These are phyloP conservation scores for Gymnoscelis rufifasciata DNA, from an alignment of 2,888 invertebrate genomes.

Conservation along the genomic window DNA sequence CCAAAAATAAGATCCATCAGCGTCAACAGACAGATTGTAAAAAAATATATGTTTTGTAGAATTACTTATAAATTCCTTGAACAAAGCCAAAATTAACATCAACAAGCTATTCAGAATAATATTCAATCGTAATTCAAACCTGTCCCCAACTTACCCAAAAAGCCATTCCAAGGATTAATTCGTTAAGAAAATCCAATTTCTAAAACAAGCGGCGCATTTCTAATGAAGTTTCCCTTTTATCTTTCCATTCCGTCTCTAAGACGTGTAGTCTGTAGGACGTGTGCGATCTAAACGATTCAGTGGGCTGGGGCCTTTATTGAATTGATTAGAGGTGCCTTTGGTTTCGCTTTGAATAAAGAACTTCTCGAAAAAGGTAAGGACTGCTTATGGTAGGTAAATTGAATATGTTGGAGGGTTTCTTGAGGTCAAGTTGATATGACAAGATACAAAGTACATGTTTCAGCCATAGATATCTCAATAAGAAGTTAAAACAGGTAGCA, in stretches of 20 bases:
- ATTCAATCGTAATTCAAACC: background rate
- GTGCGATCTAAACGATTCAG: constrained; percentile 16
- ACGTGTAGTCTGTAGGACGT: constrained; percentile 4
- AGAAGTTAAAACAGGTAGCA: no score
- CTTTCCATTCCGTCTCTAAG: constrained; percentile 7
- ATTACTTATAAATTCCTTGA: no score
- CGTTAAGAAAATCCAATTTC: constrained; percentile 25
- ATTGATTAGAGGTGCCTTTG: background rate
- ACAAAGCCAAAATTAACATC: no score
- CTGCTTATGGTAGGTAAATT: no score
- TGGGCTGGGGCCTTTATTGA: constrained; percentile 10
- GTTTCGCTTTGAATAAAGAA: background rate
- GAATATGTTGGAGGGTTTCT: no score
- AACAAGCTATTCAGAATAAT: background rate
- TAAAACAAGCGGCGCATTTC: constrained; percentile 23
- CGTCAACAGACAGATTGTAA: no score
- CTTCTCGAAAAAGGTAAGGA: background rate
- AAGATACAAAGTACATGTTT: no score
- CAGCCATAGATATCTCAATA: no score
- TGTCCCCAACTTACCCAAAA: background rate
- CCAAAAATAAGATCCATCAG: no score
- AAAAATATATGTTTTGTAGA: no score
- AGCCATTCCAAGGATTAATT: constrained; percentile 18
- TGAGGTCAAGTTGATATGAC: no score
- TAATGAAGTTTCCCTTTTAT: constrained; percentile 23